phyloP scores from a whole-genome alignment of 2,888 invertebrate species.

The Eristalis intricaria region DNA sequence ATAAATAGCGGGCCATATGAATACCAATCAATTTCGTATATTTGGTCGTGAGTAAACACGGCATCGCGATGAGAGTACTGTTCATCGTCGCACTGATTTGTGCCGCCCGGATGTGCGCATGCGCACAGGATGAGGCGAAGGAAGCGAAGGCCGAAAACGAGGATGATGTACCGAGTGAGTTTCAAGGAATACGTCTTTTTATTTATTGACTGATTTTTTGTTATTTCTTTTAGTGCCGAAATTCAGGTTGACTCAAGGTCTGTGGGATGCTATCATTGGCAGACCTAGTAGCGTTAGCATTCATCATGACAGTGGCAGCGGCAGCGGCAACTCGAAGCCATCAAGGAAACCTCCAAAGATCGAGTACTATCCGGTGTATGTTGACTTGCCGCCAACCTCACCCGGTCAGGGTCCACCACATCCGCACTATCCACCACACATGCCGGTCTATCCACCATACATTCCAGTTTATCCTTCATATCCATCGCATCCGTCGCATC shows the following conservation, averaged over 20 bases:
- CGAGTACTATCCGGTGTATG: slow-evolving; percentile 17
- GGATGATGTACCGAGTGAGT: not conserved
- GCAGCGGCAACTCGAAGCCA: not conserved
- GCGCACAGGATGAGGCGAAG: slow-evolving; percentile 1
- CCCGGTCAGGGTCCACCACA: slow-evolving; percentile 74
- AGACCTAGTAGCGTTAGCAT: slow-evolving; percentile 10
- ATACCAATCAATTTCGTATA: slow-evolving; percentile 13
- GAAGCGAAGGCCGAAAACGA: not conserved
- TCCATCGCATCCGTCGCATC: slow-evolving; percentile 72
- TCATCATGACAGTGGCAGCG: not conserved
- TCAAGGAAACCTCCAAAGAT: slow-evolving; percentile 18
- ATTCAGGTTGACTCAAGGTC: slow-evolving; percentile 18
- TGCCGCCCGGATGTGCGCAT: not conserved
- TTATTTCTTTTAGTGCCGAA: not conserved
- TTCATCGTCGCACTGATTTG: slow-evolving; percentile 22
- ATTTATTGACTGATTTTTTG: not conserved
- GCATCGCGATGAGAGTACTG: slow-evolving; percentile 38
- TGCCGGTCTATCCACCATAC: not conserved
- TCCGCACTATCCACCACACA: slow-evolving; percentile 73
- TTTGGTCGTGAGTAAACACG: not conserved
- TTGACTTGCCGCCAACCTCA: slow-evolving; percentile 63
- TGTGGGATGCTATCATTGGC: slow-evolving; percentile 41
- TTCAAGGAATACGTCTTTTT: not conserved
- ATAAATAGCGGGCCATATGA: slow-evolving; percentile 27
- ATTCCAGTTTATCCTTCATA: slow-evolving; percentile 65